Conservation (phyloP, 1,140 invertebrate species). For the Bombus superbus region DNA sequence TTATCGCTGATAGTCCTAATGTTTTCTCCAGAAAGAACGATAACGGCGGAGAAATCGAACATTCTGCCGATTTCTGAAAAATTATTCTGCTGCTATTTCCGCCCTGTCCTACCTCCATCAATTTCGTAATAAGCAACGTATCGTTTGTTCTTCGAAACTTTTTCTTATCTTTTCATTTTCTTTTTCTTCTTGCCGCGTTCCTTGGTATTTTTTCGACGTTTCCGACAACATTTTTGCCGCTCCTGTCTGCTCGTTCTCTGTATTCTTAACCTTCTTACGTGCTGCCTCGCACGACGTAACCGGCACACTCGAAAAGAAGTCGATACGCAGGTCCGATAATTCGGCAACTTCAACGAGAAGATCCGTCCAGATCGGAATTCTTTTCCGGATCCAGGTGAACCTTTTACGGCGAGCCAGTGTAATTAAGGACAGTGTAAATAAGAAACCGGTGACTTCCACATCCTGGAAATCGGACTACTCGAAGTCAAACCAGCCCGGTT, state of each 20-base stretch:
- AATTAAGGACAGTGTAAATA: constrained; percentile 21
- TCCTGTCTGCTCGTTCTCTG: too few species aligned
- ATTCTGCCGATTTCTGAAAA: neutral
- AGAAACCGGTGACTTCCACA: too few species aligned
- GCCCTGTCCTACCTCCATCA: too few species aligned
- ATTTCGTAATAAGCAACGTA: neutral
- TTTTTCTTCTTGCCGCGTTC: too few species aligned
- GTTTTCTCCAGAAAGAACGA: neutral
- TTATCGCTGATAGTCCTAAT: constrained; percentile 12
- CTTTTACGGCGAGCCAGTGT: constrained; percentile 36
- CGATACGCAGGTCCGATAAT: constrained; percentile 7
- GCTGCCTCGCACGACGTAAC: neutral
- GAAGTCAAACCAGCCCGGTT: neutral
- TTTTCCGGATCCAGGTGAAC: constrained; percentile 3
- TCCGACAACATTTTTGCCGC: neutral
- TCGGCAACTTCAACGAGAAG: neutral
- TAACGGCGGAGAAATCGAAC: neutral
- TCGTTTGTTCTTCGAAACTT: neutral
- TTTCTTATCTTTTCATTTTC: neutral
- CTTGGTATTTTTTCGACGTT: neutral
- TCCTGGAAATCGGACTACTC: neutral
- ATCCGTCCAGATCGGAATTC: neutral
- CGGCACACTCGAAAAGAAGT: neutral
- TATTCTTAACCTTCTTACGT: neutral
- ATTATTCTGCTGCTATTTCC: neutral